phyloP scores from a whole-genome alignment of 2,888 invertebrate species.

The Steinernema carpocapsae region DNA sequence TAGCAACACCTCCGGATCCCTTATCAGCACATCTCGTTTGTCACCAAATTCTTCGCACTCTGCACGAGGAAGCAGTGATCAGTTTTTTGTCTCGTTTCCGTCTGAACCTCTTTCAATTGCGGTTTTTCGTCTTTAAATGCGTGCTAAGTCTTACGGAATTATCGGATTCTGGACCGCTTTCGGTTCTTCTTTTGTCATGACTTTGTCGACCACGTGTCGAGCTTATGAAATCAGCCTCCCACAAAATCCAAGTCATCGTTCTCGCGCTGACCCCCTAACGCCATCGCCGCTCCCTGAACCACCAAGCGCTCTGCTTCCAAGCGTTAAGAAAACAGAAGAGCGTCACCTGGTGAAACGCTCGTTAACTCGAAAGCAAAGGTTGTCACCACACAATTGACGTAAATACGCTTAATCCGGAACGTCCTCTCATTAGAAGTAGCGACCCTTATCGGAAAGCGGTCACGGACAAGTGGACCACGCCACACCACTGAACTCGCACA shows the following conservation, averaged over 20 bases:
- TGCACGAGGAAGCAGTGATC: not conserved
- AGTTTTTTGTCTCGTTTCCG: not conserved
- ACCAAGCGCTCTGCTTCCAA: too few species aligned
- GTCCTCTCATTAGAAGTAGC: too few species aligned
- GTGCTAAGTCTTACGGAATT: not conserved
- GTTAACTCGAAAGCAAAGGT: constrained; percentile 4
- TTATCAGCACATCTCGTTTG: constrained; percentile 10
- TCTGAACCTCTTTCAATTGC: not conserved
- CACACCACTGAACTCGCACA: not conserved
- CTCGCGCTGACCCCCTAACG: too few species aligned
- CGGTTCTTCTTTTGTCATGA: too few species aligned
- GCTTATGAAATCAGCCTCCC: too few species aligned
- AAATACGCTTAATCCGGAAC: too few species aligned
- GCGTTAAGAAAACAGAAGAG: too few species aligned
- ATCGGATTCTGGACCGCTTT: not conserved
- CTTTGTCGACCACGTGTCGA: too few species aligned
- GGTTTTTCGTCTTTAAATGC: not conserved
- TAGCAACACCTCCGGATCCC: constrained; percentile 23
- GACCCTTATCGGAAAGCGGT: not conserved
- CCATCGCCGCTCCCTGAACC: too few species aligned
- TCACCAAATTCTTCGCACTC: not conserved
- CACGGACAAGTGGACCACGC: not conserved
- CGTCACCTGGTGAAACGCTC: not conserved
- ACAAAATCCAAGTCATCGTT: too few species aligned
- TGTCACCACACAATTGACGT: not conserved